Conservation (phyloP, 2,113 vertebrate species). For the Zosterops japonicus region DNA sequence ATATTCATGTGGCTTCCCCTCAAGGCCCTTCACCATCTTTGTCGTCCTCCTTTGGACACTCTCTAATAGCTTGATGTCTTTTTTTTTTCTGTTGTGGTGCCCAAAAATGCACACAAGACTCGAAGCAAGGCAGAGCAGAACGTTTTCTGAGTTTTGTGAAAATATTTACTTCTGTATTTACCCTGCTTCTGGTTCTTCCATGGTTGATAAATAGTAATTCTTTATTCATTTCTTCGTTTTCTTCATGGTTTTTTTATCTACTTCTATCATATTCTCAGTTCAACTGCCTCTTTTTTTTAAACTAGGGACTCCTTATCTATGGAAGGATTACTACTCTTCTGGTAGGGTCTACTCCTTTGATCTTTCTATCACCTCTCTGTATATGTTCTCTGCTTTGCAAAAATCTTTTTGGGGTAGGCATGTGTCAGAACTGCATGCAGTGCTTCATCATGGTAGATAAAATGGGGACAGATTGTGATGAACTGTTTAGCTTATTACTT, state of each 20-base stretch:
- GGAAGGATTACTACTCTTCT: not conserved
- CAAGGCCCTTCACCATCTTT: not conserved
- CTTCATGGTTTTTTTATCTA: not conserved
- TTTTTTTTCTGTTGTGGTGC: not conserved
- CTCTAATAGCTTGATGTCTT: not conserved
- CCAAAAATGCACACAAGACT: not conserved
- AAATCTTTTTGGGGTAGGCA: not conserved
- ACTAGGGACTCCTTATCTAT: not conserved
- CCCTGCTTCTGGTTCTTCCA: not conserved
- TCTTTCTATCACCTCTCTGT: not conserved
- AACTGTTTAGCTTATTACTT: not conserved
- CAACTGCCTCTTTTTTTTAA: not conserved
- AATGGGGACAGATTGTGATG: not conserved
- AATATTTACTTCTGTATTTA: not conserved
- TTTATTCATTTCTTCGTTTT: not conserved
- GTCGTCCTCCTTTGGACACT: not conserved
- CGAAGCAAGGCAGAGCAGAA: not conserved
- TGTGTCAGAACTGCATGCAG: not conserved
- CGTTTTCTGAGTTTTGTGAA: not conserved
- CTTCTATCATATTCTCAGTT: not conserved
- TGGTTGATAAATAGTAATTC: not conserved
- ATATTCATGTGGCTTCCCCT: fast-evolving
- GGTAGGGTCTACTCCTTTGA: not conserved
- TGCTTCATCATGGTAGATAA: not conserved
- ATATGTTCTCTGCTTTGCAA: not conserved